Evolutionary conservation across 2,113 vertebrate species (phyloP).

Genomic region (Capreolus pygargus): DNA sequence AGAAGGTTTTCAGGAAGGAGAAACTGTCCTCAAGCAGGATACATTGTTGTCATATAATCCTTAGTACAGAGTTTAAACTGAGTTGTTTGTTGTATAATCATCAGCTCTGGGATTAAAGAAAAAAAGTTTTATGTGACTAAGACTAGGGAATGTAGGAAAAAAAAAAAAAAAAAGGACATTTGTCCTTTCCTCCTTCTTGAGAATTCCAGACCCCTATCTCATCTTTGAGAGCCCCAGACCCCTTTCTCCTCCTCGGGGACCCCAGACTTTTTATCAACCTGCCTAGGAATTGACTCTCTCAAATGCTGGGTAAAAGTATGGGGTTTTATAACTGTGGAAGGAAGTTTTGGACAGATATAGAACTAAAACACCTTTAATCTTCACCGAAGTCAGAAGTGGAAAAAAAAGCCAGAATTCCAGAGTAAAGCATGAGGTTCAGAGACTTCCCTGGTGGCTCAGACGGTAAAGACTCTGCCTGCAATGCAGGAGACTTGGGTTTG

Average conservation of each 20-base stretch:
- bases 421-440: background rate
- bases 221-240: background rate
- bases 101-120: background rate
- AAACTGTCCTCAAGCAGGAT: background rate
- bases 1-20: background rate
- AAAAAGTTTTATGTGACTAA: background rate
- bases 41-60: background rate
- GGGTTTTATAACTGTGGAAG: background rate
- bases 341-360: background rate
- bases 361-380: background rate
- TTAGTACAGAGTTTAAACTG: background rate
- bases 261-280: background rate
- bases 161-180: background rate
- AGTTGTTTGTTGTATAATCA: background rate
- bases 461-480: background rate
- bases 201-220: background rate
- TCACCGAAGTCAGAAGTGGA: background rate
- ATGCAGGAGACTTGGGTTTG: background rate
- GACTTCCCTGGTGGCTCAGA: background rate
- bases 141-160: background rate
- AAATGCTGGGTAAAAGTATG: background rate
- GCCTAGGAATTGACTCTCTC: background rate
- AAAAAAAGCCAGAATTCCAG: background rate
- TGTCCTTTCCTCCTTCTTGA: background rate
- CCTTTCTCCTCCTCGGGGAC: background rate